These are phyloP conservation scores for Xestia sexstrigata DNA, from an alignment of 2,888 invertebrate genomes.

Conservation along the genomic window DNA sequence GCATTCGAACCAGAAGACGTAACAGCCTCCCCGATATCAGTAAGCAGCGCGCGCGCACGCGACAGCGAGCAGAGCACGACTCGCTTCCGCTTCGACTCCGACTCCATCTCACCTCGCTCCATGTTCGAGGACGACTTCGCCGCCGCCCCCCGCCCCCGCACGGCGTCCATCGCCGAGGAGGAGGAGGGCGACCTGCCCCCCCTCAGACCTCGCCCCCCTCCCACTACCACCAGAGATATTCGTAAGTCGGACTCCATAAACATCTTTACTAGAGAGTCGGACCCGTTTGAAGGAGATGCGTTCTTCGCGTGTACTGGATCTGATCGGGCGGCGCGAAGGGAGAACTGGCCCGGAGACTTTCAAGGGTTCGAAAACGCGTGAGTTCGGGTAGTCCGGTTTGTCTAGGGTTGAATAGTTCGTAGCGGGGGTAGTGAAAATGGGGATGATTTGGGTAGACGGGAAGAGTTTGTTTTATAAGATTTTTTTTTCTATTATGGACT, in stretches of 20 bases:
- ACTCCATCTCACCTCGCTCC: constrained; percentile 85
- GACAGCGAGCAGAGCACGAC: constrained; percentile 81
- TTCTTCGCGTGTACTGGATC: constrained; percentile 93
- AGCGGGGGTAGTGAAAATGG: not conserved
- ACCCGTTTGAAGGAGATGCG: constrained; percentile 97
- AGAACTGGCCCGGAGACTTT: constrained; percentile 89
- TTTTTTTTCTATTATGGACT: not conserved
- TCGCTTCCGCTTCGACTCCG: constrained; percentile 87
- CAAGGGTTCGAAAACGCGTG: constrained; percentile 86
- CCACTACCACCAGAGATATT: constrained; percentile 90
- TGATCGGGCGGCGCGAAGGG: constrained; percentile 84
- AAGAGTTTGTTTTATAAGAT: not conserved
- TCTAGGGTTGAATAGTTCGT: constrained; percentile 9
- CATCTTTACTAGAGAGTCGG: constrained; percentile 96
- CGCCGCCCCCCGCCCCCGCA: constrained; percentile 81
- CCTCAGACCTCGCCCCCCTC: constrained; percentile 79
- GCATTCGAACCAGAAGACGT: constrained; percentile 84
- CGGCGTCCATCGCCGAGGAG: constrained; percentile 88
- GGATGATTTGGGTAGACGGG: not conserved
- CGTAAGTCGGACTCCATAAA: constrained; percentile 97
- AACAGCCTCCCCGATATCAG: constrained; percentile 82
- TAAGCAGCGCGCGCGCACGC: constrained; percentile 78
- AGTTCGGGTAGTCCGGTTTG: constrained; percentile 62
- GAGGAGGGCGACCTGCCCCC: constrained; percentile 86
- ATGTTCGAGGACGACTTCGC: constrained; percentile 94